Evolutionary conservation across 2,113 vertebrate species (phyloP).

Genomic region (Seriola dumerili): DNA sequence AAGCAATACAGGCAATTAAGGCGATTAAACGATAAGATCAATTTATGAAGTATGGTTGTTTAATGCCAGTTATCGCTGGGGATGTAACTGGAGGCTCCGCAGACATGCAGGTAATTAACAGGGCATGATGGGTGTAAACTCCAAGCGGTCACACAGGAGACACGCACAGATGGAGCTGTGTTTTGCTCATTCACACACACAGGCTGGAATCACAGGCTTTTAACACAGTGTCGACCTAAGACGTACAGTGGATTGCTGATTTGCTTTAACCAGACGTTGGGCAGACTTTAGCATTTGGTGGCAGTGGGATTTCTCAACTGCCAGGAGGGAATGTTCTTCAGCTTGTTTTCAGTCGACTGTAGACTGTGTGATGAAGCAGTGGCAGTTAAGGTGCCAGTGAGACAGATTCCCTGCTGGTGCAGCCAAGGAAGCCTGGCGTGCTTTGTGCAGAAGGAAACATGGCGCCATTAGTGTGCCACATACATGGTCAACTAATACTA

Average conservation of each 20-base stretch:
- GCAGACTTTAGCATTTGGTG: constrained; percentile 51
- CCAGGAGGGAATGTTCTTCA: constrained; percentile 18
- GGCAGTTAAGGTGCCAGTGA: background rate
- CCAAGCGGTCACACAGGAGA: constrained; percentile 60
- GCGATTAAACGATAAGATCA: constrained; percentile 69
- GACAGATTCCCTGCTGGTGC: background rate
- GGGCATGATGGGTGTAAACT: constrained; percentile 79
- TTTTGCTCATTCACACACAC: constrained; percentile 46
- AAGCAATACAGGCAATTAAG: constrained; percentile 76
- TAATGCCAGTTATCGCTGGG: constrained; percentile 65
- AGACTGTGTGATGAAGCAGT: constrained; percentile 2
- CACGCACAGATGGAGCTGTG: constrained; percentile 26
- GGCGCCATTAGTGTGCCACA: background rate
- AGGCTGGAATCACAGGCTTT: constrained; percentile 24
- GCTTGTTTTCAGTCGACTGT: constrained; percentile 4
- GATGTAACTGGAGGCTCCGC: constrained; percentile 45
- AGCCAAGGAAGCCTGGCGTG: constrained; percentile 4
- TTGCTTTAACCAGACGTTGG: constrained; percentile 45
- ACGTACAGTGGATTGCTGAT: constrained; percentile 31
- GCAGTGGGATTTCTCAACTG: background rate
- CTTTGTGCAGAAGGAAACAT: background rate
- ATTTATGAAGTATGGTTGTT: constrained; percentile 62
- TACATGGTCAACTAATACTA: background rate
- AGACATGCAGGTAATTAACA: constrained; percentile 82
- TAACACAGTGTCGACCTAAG: constrained; percentile 34